A percentile compares a stretch with the other conserved stretches of the same genome.
Evolutionary conservation across 2,113 vertebrate genomes (phyloP).

Genomic region (Neoarius graeffei): DNA sequence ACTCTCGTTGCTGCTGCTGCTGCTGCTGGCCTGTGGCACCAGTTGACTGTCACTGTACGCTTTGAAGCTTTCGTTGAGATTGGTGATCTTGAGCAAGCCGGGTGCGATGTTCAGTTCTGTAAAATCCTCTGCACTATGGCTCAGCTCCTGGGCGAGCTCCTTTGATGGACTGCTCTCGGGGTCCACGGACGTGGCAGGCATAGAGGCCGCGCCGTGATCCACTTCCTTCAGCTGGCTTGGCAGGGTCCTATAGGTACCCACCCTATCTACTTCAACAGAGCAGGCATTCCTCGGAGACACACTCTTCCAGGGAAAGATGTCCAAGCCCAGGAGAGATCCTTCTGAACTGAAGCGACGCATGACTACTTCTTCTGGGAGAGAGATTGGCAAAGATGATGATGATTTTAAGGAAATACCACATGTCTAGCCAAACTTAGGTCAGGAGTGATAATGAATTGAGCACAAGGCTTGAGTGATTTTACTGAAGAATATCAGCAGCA

Average conservation of each 20-base stretch:
- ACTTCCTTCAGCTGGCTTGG: background rate
- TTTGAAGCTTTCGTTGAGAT: conserved; percentile 62
- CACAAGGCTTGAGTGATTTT: background rate
- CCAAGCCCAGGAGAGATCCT: conserved; percentile 70
- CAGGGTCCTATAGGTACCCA: conserved; percentile 26
- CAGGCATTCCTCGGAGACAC: conserved; percentile 25
- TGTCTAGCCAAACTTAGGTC: background rate
- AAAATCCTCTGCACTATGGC: conserved; percentile 67
- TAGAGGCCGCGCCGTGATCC: rapidly evolving
- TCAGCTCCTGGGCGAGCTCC: conserved; percentile 64
- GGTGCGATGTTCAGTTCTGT: conserved; percentile 34
- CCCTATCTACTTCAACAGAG: background rate
- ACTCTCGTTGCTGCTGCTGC: conserved; percentile 55
- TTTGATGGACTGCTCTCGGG: background rate
- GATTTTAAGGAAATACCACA: background rate
- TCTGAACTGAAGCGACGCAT: conserved; percentile 76
- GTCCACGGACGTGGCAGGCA: conserved; percentile 16
- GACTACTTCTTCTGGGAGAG: conserved; percentile 9
- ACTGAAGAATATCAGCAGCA: background rate
- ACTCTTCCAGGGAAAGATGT: conserved; percentile 63
- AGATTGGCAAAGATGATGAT: background rate
- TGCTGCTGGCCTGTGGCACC: conserved; percentile 39
- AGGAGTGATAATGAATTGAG: background rate
- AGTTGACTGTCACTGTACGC: conserved; percentile 78
- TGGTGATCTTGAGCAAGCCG: conserved; percentile 51